Evolutionary conservation across 2,797 vertebrate species (phyloP).

Genomic region (Euthynnus affinis): DNA sequence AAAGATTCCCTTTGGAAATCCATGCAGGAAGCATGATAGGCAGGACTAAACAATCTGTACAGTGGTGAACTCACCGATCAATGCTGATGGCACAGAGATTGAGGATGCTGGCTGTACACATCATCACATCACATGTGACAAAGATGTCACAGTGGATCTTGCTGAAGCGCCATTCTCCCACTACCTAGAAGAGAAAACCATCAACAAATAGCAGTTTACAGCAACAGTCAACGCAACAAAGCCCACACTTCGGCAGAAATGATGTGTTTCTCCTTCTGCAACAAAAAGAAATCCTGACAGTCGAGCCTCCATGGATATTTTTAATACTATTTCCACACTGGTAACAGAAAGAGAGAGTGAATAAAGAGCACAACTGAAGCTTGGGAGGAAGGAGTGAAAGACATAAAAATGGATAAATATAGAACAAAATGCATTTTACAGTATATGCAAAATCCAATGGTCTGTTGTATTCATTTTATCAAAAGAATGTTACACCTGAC

Average conservation of each 20-base stretch:
- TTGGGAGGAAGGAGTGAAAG: neutral
- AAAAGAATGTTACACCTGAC: neutral
- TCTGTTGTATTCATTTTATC: neutral
- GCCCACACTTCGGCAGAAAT: conserved; percentile 10
- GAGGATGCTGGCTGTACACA: conserved; percentile 99
- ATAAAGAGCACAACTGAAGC: conserved; percentile 21
- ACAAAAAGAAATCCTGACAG: conserved; percentile 37
- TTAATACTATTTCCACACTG: conserved; percentile 30
- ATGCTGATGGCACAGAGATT: conserved; percentile 99
- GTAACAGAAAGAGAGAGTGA: conserved; percentile 6
- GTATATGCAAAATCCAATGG: neutral
- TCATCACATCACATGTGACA: conserved; percentile 98
- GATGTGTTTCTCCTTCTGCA: conserved; percentile 21
- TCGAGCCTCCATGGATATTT: conserved; percentile 13
- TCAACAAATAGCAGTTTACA: conserved; percentile 60
- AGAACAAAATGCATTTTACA: conserved; percentile 20
- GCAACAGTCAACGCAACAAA: conserved; percentile 51
- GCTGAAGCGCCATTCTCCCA: conserved; percentile 97
- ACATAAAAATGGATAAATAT: conserved; percentile 15
- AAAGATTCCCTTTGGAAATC: conserved; percentile 64
- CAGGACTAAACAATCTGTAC: conserved; percentile 41
- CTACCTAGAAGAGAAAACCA: conserved; percentile 88
- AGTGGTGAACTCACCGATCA: conserved; percentile 90
- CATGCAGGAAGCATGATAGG: conserved; percentile 45
- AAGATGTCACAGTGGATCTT: conserved; percentile 99